Evolutionary conservation across 2,888 invertebrate species (phyloP).

Genomic region (Leptothorax acervorum): DNA sequence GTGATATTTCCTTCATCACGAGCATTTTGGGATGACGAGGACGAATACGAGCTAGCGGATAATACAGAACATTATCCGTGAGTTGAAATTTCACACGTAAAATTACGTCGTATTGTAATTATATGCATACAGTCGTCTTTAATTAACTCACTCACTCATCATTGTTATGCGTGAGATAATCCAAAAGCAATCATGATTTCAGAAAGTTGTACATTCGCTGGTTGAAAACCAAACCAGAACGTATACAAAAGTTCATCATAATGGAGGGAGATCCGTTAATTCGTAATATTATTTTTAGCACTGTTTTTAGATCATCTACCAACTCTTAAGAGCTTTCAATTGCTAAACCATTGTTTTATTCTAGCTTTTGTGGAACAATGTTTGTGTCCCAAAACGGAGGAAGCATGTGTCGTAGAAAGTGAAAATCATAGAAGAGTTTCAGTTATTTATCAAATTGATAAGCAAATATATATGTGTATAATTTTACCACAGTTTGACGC

Average conservation of each 20-base stretch:
- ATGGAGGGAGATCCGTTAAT: constrained; percentile 79
- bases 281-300: constrained; percentile 70
- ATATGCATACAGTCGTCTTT: neutral
- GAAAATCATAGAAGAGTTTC: constrained; percentile 73
- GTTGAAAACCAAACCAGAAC: constrained; percentile 74
- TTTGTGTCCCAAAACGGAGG: constrained; percentile 69
- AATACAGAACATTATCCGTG: constrained; percentile 65
- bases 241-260: constrained; percentile 78
- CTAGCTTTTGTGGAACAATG: constrained; percentile 75
- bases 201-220: constrained; percentile 79
- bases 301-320: constrained; percentile 5
- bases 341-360: constrained; percentile 29
- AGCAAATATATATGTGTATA: constrained; percentile 76
- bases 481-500: constrained; percentile 77
- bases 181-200: constrained; percentile 30
- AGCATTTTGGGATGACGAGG: constrained; percentile 83
- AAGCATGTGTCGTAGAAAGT: constrained; percentile 76
- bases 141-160: neutral
- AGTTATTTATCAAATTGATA: constrained; percentile 74
- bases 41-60: constrained; percentile 75
- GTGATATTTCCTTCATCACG: constrained; percentile 81
- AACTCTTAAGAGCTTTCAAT: neutral
- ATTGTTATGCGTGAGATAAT: neutral
- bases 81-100: constrained; percentile 40
- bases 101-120: neutral